Evolutionary conservation across 2,797 vertebrate species (phyloP), one percentile per base, ranked within the genome.

Genomic region (Chromis chromis): DNA sequence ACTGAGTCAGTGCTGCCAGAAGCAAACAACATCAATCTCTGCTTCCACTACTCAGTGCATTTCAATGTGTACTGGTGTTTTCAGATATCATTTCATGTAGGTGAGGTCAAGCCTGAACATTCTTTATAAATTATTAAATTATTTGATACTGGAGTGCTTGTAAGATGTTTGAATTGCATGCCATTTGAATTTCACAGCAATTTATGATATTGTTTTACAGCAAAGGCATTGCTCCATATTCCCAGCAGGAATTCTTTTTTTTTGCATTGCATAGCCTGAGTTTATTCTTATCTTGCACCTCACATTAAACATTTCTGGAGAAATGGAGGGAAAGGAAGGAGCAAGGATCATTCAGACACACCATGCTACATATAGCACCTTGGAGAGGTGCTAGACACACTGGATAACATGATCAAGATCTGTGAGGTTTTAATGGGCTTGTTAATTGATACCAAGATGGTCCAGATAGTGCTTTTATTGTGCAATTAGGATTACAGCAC

Each of bases 11-110:
- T 67, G 72, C 81, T 80, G 81, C 80, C 60, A 68, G 56, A 63
- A 77, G 85, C 81, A 78, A 86, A 84, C 78, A 65, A 74, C 82
- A 80, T 82, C 76, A 55, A 76, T 84, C 75, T 86, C 76, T n/a
- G 21, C 72, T 55, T 72, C 46, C 42, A 25, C 76, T 57, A 54
- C 80, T 66, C 46, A 25, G 11, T 42, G 70, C 50, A 28, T 81
- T 63, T 80, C 67, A 67, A 9, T n/a, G 49, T 42, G 63, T 16
- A 1, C 33, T 16, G 36, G 3, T 24, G 27, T 65, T 61, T 52
- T 33, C 60, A 22, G 16, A 64, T 53, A 46, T 48, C 24, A 50
- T 55, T 31, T 42, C 3, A 46, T 49, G 62, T 56, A 4, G 42
- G 63, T 77, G 40, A 81, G 60, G 60, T 64, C 39, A 65, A 71